Percentiles rank a stretch among this genome's conserved stretches.
phyloP scores from a whole-genome alignment of 2,888 invertebrate genomes.

The Andricus quercusramuli region DNA sequence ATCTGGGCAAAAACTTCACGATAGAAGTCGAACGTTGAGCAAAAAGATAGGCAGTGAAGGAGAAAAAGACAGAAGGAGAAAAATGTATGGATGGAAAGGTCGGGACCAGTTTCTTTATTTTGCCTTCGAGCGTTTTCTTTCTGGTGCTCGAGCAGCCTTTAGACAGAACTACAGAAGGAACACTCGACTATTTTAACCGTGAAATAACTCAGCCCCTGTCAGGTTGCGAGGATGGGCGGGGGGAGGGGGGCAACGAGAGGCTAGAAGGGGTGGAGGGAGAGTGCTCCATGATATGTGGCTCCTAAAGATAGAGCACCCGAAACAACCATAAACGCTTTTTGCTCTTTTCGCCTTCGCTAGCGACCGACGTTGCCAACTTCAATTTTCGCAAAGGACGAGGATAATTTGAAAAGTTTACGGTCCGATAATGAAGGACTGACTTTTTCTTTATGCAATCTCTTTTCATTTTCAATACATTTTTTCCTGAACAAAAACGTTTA shows the following conservation, averaged over 20 bases:
- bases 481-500: too few species aligned
- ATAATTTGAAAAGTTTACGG: too few species aligned
- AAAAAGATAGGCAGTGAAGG: constrained; percentile 7
- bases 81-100: constrained; percentile 44
- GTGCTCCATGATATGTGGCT: constrained; percentile 70
- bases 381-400: constrained; percentile 1
- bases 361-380: constrained; percentile 8
- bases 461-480: too few species aligned
- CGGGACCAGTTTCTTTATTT: constrained; percentile 50
- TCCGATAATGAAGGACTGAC: too few species aligned
- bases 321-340: constrained; percentile 70
- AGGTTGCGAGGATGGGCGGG: constrained; percentile 54
- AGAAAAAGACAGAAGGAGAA: constrained; percentile 44
- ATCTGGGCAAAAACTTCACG: background rate
- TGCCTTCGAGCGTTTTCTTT: constrained; percentile 46
- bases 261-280: constrained; percentile 48
- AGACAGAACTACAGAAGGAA: constrained; percentile 51
- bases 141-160: constrained; percentile 49
- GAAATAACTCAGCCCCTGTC: constrained; percentile 73
- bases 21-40: background rate
- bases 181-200: constrained; percentile 75
- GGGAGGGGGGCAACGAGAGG: constrained; percentile 10
- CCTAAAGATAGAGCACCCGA: constrained; percentile 74
- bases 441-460: too few species aligned
- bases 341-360: constrained; percentile 23